A percentile compares a stretch with the other conserved stretches of the same genome.
phyloP scores from a whole-genome alignment of 1,140 invertebrate genomes.

The Dendrolimus punctatus region DNA sequence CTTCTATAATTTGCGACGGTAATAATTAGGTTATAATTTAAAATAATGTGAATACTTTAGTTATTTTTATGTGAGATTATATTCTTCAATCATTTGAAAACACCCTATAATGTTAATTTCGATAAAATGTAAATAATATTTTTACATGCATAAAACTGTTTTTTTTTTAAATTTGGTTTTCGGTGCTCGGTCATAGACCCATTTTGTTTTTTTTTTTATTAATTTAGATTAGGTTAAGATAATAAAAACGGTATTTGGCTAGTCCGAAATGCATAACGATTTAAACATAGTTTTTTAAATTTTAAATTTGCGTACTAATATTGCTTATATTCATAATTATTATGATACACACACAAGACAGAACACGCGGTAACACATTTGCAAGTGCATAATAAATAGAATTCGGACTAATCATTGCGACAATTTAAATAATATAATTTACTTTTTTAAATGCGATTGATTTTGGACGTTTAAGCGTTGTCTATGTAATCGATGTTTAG shows the following conservation, averaged over 20 bases:
- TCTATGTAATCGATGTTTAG: slow-evolving; percentile 40
- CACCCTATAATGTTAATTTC: too few species aligned
- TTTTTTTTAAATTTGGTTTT: slow-evolving; percentile 18
- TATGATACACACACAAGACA: slow-evolving; percentile 2
- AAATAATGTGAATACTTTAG: slow-evolving; percentile 4
- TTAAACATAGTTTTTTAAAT: slow-evolving; percentile 14
- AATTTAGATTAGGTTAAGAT: slow-evolving; percentile 20
- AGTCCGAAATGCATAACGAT: slow-evolving; percentile 40
- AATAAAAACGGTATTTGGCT: slow-evolving; percentile 32
- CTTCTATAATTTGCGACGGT: too few species aligned
- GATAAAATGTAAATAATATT: too few species aligned
- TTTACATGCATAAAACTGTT: too few species aligned
- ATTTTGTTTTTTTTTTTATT: slow-evolving; percentile 25
- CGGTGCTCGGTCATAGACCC: slow-evolving; percentile 38
- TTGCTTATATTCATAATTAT: neutral
- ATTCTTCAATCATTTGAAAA: neutral
- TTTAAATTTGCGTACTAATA: slow-evolving; percentile 1
- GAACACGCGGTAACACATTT: neutral
- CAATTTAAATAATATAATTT: slow-evolving; percentile 23
- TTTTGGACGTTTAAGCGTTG: slow-evolving; percentile 22
- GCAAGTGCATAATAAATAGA: slow-evolving; percentile 1
- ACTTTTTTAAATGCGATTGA: slow-evolving; percentile 1
- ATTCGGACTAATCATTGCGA: slow-evolving; percentile 58
- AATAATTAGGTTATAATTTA: neutral
- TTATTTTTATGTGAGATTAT: neutral